Base-by-base conservation (phyloP, 2,888 invertebrate genomes). In the Bedellia somnulentella region DNA sequence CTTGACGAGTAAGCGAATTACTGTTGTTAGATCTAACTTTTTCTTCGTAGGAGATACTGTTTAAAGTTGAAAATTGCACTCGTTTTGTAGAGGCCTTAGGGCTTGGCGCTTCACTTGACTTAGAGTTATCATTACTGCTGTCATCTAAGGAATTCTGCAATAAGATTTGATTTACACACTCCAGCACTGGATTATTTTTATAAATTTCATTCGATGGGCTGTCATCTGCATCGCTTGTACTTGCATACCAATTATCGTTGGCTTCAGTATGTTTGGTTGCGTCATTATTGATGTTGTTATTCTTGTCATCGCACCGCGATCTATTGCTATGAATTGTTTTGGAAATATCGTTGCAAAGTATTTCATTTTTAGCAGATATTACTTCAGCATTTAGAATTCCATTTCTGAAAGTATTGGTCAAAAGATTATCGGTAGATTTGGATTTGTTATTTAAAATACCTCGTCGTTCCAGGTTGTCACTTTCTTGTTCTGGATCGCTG, bases 91-190 rank as follows among this genome's bases (percentile, higher is more conserved):
- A 56, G 15, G 71, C 43, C 47, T 76, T 76, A 5, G 76, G 76
- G 38, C 75, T 73, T 11, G 70, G 68, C 26, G 68, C 45, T 50
- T 76, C 70, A 40, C 75, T 73, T 23, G 66, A 68, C 42, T 71
- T 68, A 5, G 73, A 70, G 42, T 63, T 68, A 37, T 75, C 75
- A 41, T 70, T 71, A 37, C 71, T 73, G 41, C 75, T 78, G 35
- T 77, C 82, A 37, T 82, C 82, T 53, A 82, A 70, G 12, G 81
- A 81, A 52, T 90, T 89, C 44, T 89, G 86, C 16, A 91, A 60
- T 22, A 91, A 63, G 43, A 91, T 91, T 61, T 87, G 90, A 66
- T 90, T 90, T 39, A 91, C 89, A 49, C 90, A 90, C 57, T 91
- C 90, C 29, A 91, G 60, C 5, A 91, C 90, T 1, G 90, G 90